Conservation (phyloP, 2,797 vertebrate species). For the Scyliorhinus canicula region DNA sequence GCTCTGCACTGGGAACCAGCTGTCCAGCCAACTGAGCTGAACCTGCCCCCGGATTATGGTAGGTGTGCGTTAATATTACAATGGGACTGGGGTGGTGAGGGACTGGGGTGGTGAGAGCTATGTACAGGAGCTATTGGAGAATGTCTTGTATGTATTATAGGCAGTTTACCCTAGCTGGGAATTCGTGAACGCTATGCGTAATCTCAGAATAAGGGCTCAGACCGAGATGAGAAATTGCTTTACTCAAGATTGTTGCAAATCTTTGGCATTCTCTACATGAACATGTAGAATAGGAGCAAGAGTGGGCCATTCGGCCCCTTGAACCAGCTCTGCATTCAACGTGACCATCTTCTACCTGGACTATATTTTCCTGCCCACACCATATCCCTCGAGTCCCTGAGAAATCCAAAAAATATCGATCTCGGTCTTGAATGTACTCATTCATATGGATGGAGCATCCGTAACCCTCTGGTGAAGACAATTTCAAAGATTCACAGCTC, state of each 20-base stretch:
- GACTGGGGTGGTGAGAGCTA: neutral
- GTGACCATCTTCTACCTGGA: neutral
- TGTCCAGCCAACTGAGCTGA: too few relatives aligned
- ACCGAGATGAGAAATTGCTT: neutral
- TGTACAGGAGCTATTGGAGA: neutral
- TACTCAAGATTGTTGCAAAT: neutral
- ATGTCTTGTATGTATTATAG: neutral
- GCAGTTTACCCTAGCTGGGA: neutral
- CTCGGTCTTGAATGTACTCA: neutral
- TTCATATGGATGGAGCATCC: neutral
- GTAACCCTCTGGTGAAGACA: neutral
- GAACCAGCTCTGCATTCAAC: neutral
- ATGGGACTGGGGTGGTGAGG: neutral
- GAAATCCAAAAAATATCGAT: too few relatives aligned
- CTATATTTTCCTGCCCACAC: too few relatives aligned
- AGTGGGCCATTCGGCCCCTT: neutral
- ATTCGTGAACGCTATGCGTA: neutral
- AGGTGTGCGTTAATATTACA: constrained; percentile 46
- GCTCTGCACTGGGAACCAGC: too few relatives aligned
- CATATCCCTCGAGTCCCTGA: neutral
- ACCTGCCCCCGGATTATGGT: constrained; percentile 98
- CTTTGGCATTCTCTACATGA: neutral
- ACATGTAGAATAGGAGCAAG: neutral
- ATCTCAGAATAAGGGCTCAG: neutral
- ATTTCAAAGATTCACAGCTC: neutral